These are phyloP conservation scores for Nemurella pictetii DNA, from an alignment of 2,888 invertebrate species.

Conservation along the genomic window DNA sequence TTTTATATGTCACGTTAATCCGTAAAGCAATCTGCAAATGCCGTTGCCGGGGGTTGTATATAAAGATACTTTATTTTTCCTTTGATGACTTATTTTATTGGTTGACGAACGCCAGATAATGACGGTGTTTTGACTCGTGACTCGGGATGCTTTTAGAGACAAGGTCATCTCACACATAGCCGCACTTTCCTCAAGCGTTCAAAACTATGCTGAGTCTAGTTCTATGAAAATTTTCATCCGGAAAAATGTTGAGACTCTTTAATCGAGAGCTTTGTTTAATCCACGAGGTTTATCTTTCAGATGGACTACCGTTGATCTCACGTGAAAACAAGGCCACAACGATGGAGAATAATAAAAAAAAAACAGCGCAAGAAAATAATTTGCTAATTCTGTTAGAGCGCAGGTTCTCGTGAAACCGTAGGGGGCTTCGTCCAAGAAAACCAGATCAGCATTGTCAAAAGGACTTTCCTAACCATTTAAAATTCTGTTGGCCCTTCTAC, in stretches of 20 bases:
- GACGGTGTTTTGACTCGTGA: no score
- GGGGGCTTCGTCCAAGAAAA: background rate
- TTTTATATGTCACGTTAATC: background rate
- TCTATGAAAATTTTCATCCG: no score
- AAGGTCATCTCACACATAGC: no score
- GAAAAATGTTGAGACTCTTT: no score
- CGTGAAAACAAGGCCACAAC: background rate
- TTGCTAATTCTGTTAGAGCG: background rate
- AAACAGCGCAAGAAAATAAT: background rate
- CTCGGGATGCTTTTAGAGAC: no score
- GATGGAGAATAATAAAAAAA: background rate
- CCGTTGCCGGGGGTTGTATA: background rate
- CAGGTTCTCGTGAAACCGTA: background rate
- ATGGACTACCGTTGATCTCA: no score
- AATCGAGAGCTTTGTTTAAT: no score
- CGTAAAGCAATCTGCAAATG: background rate
- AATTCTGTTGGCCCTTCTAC: background rate
- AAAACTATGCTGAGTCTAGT: no score
- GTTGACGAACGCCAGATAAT: no score
- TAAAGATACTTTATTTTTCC: background rate
- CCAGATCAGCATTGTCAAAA: background rate
- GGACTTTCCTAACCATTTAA: background rate
- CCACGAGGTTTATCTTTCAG: no score
- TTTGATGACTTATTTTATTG: no score
- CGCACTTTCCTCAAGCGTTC: no score